Conservation (phyloP, 2,888 invertebrate species). For the Brachylomia viminalis region DNA sequence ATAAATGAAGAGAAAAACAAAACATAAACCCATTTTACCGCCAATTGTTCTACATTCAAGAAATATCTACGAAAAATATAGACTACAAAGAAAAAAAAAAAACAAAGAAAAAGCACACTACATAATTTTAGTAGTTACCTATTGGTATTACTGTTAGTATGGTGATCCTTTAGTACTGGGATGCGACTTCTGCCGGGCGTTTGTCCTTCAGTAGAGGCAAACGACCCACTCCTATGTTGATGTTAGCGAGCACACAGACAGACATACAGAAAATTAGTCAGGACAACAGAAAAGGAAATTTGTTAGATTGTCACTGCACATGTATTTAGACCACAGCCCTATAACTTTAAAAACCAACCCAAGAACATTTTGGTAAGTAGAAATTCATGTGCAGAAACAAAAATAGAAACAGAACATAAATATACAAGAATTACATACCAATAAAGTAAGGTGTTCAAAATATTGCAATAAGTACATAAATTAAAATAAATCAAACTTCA, state of each 20-base stretch:
- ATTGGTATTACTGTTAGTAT: constrained; percentile 88
- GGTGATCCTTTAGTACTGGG: constrained; percentile 88
- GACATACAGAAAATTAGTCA: constrained; percentile 86
- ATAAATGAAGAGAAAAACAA: constrained; percentile 50
- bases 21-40: constrained; percentile 57
- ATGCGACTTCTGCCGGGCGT: constrained; percentile 89
- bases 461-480: constrained; percentile 50
- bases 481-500: constrained; percentile 5
- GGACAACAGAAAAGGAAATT: constrained; percentile 75
- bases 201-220: constrained; percentile 88
- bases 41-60: constrained; percentile 55
- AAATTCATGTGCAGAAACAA: constrained; percentile 62
- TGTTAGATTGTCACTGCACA: constrained; percentile 77
- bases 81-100: constrained; percentile 51
- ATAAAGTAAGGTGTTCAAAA: constrained; percentile 19
- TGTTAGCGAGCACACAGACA: constrained; percentile 87
- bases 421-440: constrained; percentile 42
- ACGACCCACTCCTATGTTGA: constrained; percentile 88
- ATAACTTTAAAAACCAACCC: not conserved
- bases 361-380: constrained; percentile 1
- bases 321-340: constrained; percentile 60
- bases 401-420: constrained; percentile 51
- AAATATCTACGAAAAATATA: constrained; percentile 66
- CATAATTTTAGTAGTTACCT: constrained; percentile 81
- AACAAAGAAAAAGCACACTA: constrained; percentile 62